Evolutionary conservation across 2,113 vertebrate species (phyloP), one percentile per base, ranked within the genome.

Genomic region (Columba livia): DNA sequence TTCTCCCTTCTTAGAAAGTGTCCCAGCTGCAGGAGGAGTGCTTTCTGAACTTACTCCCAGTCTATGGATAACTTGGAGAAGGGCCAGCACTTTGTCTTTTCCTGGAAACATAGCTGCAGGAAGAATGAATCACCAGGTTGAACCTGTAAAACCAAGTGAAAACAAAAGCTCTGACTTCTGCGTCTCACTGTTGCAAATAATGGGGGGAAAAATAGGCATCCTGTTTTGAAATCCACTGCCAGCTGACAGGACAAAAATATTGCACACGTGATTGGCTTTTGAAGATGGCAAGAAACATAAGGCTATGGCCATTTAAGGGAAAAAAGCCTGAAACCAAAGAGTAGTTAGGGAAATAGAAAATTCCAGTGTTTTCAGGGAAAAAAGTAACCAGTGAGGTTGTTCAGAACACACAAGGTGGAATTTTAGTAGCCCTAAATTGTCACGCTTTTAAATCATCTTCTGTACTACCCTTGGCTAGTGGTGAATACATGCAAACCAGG

Each of bases 51-150:
- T 73, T 77, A n/a, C 64, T 94, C 65, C 60, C 80, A 73, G 34
- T 25, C 77, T 74, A 21, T 53, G 90, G 94, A 61, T 92, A 85
- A 80, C 65, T 84, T 96, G 96, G 94, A 92, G 53, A 84, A 78
- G 61, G 67, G 93, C 96, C 96, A 96, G 70, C 53, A 75, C 72
- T 90, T 95, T 91, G 94, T 96, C 89, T 95, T 89, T 94, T 96
- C 93, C 94, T 97, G 96, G 94, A 96, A 96, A 88, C 29, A 21
- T 90, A 77, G 69, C 79, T 94, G 79, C 93, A 95, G 96, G 96
- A 97, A 95, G 88, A 96, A 92, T 96, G 96, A 97, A 92, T 97
- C 94, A 96, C 90, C 57, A 75, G 77, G 94, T 71, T 86, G 69
- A 90, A 93, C 85, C 95, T 86, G 85, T 84, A 86, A 80, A 92